phyloP scores from a whole-genome alignment of 2,113 vertebrate species.

The Taurulus bubalis region DNA sequence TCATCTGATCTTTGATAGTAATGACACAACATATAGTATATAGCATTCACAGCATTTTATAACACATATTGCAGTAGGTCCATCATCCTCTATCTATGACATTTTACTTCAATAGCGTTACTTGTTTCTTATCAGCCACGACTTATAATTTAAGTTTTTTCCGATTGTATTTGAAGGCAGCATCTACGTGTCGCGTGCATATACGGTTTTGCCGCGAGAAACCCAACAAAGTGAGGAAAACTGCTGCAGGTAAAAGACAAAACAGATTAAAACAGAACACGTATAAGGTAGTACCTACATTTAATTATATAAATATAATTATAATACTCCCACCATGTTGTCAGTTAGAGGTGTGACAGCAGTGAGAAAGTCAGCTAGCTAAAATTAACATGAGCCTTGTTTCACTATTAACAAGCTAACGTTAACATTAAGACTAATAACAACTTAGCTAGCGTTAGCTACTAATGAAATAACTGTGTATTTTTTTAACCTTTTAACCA shows the following conservation, averaged over 20 bases:
- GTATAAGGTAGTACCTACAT: background rate
- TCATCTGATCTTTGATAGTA: background rate
- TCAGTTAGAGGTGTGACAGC: background rate
- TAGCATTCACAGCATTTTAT: background rate
- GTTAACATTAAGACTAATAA: background rate
- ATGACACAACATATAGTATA: too few species aligned
- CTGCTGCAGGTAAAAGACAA: background rate
- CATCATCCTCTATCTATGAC: background rate
- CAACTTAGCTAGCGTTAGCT: background rate
- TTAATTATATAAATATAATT: background rate
- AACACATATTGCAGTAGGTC: background rate
- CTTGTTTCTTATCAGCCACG: background rate
- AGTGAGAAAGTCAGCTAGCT: background rate
- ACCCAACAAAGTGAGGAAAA: background rate
- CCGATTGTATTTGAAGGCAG: conserved; percentile 27
- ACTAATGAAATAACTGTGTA: background rate
- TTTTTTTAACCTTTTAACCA: background rate
- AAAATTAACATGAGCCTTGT: background rate
- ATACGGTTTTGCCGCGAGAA: background rate
- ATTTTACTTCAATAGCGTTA: too few species aligned
- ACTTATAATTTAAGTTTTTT: background rate
- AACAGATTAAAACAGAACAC: background rate
- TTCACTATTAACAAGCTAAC: background rate
- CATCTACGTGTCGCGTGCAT: background rate
- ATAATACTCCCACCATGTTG: background rate